Base-by-base conservation (phyloP, 2,797 vertebrate species). In the Anas capensis region DNA sequence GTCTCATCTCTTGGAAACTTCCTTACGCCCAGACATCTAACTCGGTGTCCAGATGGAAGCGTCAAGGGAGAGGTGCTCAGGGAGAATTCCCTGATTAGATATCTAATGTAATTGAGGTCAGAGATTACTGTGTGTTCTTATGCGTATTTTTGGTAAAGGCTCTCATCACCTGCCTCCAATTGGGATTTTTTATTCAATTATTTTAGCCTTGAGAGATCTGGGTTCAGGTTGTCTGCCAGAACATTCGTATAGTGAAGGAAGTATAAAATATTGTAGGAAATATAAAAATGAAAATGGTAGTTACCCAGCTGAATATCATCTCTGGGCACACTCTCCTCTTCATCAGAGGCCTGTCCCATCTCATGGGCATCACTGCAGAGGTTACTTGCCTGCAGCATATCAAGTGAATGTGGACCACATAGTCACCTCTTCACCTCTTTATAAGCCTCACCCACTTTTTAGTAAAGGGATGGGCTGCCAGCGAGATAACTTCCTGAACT, bases 311-410 rank as follows among this genome's bases (percentile, higher is more conserved):
- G 86, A 36, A 71, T 77, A 26, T 56, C 19, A 34, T 19, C 14
- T 33, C 36, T 51, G 17, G 8, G 85, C 48, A 38, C 36, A 46
- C 19, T 76, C 26, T 80, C 8, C 34, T 82, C 24, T 81, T 89
- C 13, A 61, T 46, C 16, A 34, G 48, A 44, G 20, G 6, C 3
- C 4, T 14, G 3, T 24, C n/a, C 20, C 0, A 0, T 38, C 68
- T 51, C 26, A 31, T 66, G 36, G 56, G 77, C 21, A 48, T 24
- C 24, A 10, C 12, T 4, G 3, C 10, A 2, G 31, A 71, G 27
- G 5, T 77, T 93, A 85, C 56, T 87, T 10, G 79, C 31, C 34
- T 82, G 44, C 44, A 73, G 57, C 5, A 0, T 34, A 44, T 36
- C 27, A 73, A 40, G 17, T 1, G 3, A 89, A 89, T 60, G 14